A percentile compares a stretch with the other conserved stretches of the same genome.
These are phyloP conservation scores for Entomobrya multifasciata DNA, from an alignment of 2,888 invertebrate genomes.

Conservation along the genomic window DNA sequence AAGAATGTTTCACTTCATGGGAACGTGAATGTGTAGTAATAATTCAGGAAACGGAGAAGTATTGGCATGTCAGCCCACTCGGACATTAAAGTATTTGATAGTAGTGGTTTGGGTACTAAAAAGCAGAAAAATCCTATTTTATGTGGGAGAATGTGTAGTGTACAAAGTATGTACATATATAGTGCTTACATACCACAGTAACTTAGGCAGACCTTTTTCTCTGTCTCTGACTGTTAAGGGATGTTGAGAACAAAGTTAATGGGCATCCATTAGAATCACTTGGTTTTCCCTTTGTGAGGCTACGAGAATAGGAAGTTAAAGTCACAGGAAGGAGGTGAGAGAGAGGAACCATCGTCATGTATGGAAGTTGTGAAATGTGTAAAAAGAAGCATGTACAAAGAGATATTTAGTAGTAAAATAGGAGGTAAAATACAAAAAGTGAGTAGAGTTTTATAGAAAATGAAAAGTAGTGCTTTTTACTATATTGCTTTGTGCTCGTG, in stretches of 20 bases:
- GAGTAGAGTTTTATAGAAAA: conserved; percentile 29
- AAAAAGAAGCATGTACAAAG: no score
- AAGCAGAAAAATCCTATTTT: conserved; percentile 50
- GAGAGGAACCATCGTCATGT: not conserved
- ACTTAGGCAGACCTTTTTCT: no score
- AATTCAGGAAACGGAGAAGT: conserved; percentile 55
- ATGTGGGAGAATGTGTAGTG: conserved; percentile 9
- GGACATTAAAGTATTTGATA: conserved; percentile 56
- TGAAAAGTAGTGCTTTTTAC: conserved; percentile 36
- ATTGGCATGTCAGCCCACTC: conserved; percentile 53
- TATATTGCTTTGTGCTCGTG: conserved; percentile 21
- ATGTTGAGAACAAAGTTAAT: conserved; percentile 39
- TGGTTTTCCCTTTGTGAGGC: conserved; percentile 10
- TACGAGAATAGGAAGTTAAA: conserved; percentile 24
- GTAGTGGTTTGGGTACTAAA: conserved; percentile 39
- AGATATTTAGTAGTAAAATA: not conserved
- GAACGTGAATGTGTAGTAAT: conserved; percentile 28
- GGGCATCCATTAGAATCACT: conserved; percentile 44
- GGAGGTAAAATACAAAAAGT: not conserved
- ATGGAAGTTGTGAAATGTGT: not conserved
- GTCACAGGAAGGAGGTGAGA: conserved; percentile 25
- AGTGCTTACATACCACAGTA: not conserved
- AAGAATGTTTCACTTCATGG: conserved; percentile 3
- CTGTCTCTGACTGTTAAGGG: not conserved
- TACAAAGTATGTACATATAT: not conserved